Base-by-base conservation (phyloP, 1,140 invertebrate genomes). In the Charaxes varanes region DNA sequence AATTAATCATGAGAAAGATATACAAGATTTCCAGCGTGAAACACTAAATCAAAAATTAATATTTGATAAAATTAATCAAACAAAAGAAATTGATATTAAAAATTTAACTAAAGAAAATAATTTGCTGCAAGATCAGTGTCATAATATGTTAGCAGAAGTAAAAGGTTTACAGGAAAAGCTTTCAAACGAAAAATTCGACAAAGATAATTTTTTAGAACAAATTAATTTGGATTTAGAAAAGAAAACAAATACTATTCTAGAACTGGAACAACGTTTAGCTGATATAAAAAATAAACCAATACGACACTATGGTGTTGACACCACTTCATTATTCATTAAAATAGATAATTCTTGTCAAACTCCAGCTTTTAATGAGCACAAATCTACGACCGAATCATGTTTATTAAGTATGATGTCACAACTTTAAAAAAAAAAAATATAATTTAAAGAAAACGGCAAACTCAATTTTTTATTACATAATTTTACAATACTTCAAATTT, bases 21-120 rank as follows among this genome's bases (percentile, higher is more conserved):
- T 77, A 19, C 59, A 62, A 41, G 65, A 80, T 36, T 50, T 78
- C 50, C 49, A 77, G 57, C 62, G 55, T 5, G 62, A 68, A 58
- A 54, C 77, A 28, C 26, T 57, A 26, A 77, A 78, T 46, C 76
- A 83, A 58, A 65, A 72, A 26, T 38, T 77, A 19, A 62, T 83
- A 28, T 62, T 64, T 27, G 60, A 77, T 24, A 66, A 69, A 62
- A 53, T 68, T 22, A 66, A 68, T 31, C 36, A 70, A 33, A 53
- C 62, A n/a, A 61, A 51, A 23, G 33, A 62, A 54, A 54, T 33
- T 23, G 59, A 71, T 31, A 67, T 70, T 21, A 27, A 23, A 10
- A 72, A 73, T 48, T 45, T 83, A 32, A 56, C 66, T 53, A 46
- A 60, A 3, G 65, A 83, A 46, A 55, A 76, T 19, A 6, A 55